Evolutionary conservation across 2,888 invertebrate genomes (phyloP).

Genomic region (Epirrhoe tristata): DNA sequence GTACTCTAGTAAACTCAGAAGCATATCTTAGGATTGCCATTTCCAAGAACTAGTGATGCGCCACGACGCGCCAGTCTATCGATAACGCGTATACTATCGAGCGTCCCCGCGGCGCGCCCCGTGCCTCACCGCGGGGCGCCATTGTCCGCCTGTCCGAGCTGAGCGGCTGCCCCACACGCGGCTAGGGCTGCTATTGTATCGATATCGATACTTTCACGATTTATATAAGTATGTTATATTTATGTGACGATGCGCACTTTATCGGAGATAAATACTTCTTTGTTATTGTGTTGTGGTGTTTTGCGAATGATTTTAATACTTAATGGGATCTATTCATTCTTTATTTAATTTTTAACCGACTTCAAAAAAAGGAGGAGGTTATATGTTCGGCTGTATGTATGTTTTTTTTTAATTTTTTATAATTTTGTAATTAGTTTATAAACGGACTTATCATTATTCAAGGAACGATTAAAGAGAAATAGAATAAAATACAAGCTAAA

Average conservation of each 20-base stretch:
- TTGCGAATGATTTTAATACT: neutral
- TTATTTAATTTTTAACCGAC: too few relatives aligned
- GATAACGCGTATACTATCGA: slow-evolving; percentile 30
- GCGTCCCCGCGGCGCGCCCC: slow-evolving; percentile 45
- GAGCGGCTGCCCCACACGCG: slow-evolving; percentile 71
- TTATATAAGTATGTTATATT: neutral
- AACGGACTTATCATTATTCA: too few relatives aligned
- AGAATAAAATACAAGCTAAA: too few relatives aligned
- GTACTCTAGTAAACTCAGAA: slow-evolving; percentile 2
- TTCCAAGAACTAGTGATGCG: slow-evolving; percentile 35
- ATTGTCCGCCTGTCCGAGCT: slow-evolving; percentile 74
- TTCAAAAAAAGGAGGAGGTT: too few relatives aligned
- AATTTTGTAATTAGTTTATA: too few relatives aligned
- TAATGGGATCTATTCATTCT: neutral
- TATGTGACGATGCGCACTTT: neutral
- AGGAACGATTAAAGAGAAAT: too few relatives aligned
- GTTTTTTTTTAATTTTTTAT: too few relatives aligned
- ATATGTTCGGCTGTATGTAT: too few relatives aligned
- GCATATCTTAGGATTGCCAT: slow-evolving; percentile 4
- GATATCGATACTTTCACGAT: slow-evolving; percentile 41
- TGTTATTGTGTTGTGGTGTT: neutral
- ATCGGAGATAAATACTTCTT: slow-evolving; percentile 3
- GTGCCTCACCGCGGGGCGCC: slow-evolving; percentile 66
- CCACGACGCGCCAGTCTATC: slow-evolving; percentile 23
- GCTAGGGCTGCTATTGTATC: slow-evolving; percentile 38